Base-by-base conservation (phyloP, 1,140 invertebrate genomes). In the Orchestia grillus region DNA sequence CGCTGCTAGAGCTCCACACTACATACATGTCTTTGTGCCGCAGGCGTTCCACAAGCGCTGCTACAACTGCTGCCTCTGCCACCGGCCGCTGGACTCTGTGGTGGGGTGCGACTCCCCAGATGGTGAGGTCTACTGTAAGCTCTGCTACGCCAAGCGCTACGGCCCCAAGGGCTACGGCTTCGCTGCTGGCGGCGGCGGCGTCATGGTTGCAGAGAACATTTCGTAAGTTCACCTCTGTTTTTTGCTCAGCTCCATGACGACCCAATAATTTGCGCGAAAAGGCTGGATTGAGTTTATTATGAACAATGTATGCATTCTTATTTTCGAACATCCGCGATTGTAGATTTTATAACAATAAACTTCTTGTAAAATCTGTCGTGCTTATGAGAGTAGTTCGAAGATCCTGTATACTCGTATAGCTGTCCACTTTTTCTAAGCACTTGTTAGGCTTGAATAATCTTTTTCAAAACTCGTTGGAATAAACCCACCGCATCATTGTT, bases 21-120 rank as follows among this genome's bases (percentile, higher is more conserved):
- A n/a, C n/a, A n/a, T n/a, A n/a, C n/a, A n/a, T n/a, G n/a, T n/a
- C n/a, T n/a, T n/a, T n/a, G 36, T 77, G 62, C 28, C 88, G 42
- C 95, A 97, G 96, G 96, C 96, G 42, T 97, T 96, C 96, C 99
- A 99, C 97, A 99, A 99, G 97, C 98, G 98, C 97, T 99, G 99
- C 97, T 99, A 99, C 98, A 99, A 98, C 97, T 99, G 99, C 97
- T 98, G 98, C 96, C 98, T 98, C 97, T 99, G 99, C 97, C 99
- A 99, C 97, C 98, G 99, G 97, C 98, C 99, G 87, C 97, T 99
- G 96, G 99, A 99, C 97, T 99, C 99, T 0, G 98, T 99, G 98
- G 97, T 99, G 96, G 98, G 98, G 90, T 99, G 98, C 97, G 99
- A 99, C 97, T 98, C 98, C 19, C 98, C 99, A 90, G 98, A 99